phyloP scores from a whole-genome alignment of 2,888 invertebrate species.

The Trichacis sp. region DNA sequence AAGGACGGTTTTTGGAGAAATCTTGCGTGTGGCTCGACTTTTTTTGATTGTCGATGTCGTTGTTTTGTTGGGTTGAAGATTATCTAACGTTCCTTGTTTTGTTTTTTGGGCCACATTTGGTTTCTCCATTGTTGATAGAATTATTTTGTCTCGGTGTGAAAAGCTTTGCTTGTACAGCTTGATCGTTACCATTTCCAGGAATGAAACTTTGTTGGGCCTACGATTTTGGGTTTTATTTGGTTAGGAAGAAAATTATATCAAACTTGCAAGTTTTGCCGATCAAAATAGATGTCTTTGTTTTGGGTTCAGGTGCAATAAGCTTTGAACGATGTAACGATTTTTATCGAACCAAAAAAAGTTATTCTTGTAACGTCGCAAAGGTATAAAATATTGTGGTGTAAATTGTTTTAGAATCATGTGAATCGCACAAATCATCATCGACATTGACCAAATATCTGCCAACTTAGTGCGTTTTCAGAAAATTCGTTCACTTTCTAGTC shows the following conservation, averaged over 20 bases:
- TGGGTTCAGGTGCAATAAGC: no score
- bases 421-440: constrained; percentile 5
- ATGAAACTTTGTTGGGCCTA: no score
- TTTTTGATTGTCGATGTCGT: neutral
- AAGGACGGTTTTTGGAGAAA: constrained; percentile 8
- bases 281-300: no score
- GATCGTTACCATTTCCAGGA: no score
- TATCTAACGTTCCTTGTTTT: no score
- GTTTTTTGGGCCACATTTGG: no score
- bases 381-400: constrained; percentile 38
- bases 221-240: no score
- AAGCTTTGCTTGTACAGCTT: no score
- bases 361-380: constrained; percentile 55
- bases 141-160: neutral
- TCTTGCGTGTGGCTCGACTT: neutral
- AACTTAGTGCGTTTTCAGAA: neutral
- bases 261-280: no score
- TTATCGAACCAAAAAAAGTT: constrained; percentile 43
- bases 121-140: neutral
- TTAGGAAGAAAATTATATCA: no score
- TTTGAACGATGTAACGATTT: neutral
- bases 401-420: constrained; percentile 26
- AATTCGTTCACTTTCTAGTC: constrained; percentile 8
- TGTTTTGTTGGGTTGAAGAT: no score
- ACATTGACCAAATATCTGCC: constrained; percentile 29